These are phyloP conservation scores for Lethenteron camtschaticum DNA, from an alignment of 2,113 vertebrate genomes.

Conservation along the genomic window DNA sequence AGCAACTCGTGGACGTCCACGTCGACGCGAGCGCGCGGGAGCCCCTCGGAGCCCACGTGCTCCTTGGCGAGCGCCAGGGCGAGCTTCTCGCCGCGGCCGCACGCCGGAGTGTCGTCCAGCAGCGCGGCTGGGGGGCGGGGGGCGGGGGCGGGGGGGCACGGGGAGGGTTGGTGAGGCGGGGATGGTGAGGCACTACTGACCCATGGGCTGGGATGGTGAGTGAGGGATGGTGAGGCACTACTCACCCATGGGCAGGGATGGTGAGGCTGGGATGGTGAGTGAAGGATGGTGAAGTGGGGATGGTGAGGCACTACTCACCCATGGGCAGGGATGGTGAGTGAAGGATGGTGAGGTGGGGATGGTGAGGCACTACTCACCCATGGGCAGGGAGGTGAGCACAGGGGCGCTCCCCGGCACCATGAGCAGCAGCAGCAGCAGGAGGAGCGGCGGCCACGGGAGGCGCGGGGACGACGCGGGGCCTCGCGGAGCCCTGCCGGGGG, in stretches of 20 bases:
- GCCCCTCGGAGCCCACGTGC: constrained; percentile 50
- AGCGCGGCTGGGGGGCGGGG: constrained; percentile 18
- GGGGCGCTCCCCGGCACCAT: too few species aligned
- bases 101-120: constrained; percentile 46
- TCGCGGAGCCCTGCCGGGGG: too few species aligned
- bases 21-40: constrained; percentile 44
- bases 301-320: constrained; percentile 11
- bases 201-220: constrained; percentile 11
- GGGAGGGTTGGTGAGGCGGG: not conserved
- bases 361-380: constrained; percentile 10
- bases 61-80: constrained; percentile 55
- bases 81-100: constrained; percentile 49
- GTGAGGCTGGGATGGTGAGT: not conserved
- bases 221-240: constrained; percentile 8
- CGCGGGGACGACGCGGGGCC: too few species aligned
- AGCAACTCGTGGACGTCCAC: constrained; percentile 62
- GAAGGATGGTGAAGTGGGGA: constrained; percentile 13
- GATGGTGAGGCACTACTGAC: not conserved
- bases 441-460: too few species aligned
- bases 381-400: constrained; percentile 6
- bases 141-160: constrained; percentile 6
- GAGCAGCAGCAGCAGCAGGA: too few species aligned
- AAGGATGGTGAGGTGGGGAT: constrained; percentile 16
- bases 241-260: not conserved
- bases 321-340: constrained; percentile 7